Percentiles rank a stretch among this genome's conserved stretches.
Conservation (phyloP, 2,888 invertebrate species). For the Matsumyia berberina region DNA sequence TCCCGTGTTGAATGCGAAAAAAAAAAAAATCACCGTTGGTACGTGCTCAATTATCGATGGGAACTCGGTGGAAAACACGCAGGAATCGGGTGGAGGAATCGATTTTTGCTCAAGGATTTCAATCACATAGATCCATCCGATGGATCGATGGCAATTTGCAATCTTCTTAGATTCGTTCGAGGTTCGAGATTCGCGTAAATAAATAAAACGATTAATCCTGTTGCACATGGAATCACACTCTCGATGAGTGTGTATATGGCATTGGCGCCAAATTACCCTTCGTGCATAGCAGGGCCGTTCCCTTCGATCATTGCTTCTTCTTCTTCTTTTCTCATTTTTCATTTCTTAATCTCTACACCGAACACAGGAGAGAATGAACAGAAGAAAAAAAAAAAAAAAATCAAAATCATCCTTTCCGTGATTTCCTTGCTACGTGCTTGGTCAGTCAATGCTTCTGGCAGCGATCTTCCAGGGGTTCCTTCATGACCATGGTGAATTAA, state of each 20-base stretch:
- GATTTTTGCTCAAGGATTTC: conserved; percentile 63
- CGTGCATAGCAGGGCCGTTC: conserved; percentile 9
- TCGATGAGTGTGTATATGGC: conserved; percentile 17
- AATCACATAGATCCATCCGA: conserved; percentile 55
- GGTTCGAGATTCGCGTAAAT: conserved; percentile 57
- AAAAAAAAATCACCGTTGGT: conserved; percentile 33
- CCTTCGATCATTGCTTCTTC: conserved; percentile 54
- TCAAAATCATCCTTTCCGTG: conserved; percentile 46
- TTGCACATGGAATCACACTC: conserved; percentile 32
- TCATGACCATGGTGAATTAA: conserved; percentile 40
- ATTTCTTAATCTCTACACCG: conserved; percentile 65
- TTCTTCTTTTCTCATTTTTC: conserved; percentile 75
- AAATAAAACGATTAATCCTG: conserved; percentile 64
- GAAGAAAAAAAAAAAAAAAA: conserved; percentile 7
- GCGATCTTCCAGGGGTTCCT: conserved; percentile 53
- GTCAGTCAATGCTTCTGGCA: conserved; percentile 49
- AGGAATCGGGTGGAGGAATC: conserved; percentile 14
- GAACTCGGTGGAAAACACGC: conserved; percentile 1
- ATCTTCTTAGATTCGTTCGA: conserved; percentile 49
- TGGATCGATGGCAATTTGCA: conserved; percentile 62
- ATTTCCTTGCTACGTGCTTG: conserved; percentile 62
- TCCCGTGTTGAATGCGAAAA: conserved; percentile 14
- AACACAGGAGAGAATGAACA: not conserved
- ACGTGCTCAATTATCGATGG: conserved; percentile 60
- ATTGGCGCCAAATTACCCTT: conserved; percentile 76